Conservation (phyloP, 2,888 invertebrate genomes). For the Mesoligia furuncula region DNA sequence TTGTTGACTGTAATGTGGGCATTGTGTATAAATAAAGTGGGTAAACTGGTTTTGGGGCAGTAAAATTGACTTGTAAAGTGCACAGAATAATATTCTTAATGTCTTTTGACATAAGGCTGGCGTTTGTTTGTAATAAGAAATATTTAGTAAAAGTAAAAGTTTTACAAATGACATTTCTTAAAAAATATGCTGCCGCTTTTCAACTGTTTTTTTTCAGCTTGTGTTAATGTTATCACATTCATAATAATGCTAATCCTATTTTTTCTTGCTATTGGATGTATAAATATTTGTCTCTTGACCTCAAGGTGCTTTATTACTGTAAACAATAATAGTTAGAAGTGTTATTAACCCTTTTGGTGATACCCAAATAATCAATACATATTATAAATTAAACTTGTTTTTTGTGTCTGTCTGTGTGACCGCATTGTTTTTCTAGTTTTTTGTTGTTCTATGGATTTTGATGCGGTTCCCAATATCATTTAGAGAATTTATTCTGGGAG, state of each 20-base stretch:
- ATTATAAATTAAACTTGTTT: neutral
- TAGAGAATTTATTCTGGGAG: too few species aligned
- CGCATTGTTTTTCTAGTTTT: too few species aligned
- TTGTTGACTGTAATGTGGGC: slow-evolving; percentile 17
- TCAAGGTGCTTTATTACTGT: slow-evolving; percentile 13
- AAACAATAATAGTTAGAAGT: slow-evolving; percentile 17
- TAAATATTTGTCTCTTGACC: neutral
- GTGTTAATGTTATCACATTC: slow-evolving; percentile 7
- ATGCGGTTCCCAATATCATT: too few species aligned
- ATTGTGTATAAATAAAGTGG: slow-evolving; percentile 44
- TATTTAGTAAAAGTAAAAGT: slow-evolving; percentile 50
- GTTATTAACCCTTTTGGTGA: slow-evolving; percentile 15
- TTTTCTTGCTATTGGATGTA: neutral
- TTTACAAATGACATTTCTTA: slow-evolving; percentile 10
- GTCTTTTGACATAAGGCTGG: slow-evolving; percentile 5
- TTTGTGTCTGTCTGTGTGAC: too few species aligned
- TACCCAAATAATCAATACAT: neutral
- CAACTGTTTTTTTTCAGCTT: neutral
- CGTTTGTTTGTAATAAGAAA: slow-evolving; percentile 10
- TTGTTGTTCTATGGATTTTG: too few species aligned
- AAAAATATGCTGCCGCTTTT: neutral
- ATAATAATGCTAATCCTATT: neutral
- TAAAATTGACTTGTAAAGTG: neutral
- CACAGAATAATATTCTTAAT: slow-evolving; percentile 3
- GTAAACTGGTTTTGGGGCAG: slow-evolving; percentile 42